Base-by-base conservation (phyloP, 1,140 invertebrate genomes). In the Caerostris extrusa region DNA sequence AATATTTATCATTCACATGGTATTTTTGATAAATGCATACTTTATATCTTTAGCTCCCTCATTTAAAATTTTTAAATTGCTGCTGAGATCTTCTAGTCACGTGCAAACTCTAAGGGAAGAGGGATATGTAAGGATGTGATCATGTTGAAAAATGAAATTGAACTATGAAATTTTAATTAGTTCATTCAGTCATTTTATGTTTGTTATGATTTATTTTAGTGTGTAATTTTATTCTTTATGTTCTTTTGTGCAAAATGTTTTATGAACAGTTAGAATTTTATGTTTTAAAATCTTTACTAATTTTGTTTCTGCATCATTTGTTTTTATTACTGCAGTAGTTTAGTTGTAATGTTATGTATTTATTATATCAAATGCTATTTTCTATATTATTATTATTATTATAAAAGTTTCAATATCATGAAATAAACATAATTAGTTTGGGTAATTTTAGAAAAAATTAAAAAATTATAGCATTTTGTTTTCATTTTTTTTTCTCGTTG, bases 181-280 rank as follows among this genome's bases (percentile, higher is more conserved):
- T 77, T 77, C 71, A 77, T 34, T 77, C 34, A 77, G 71, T 77
- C 71, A 77, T 77, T 77, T 77, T 77, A 77, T 77, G 71, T 77
- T 77, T 77, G 71, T 77, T 77, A 77, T 77, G 34, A 77, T 77
- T 77, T 77, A 19, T 77, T 77, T 77, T 50, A 34, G 34, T 77
- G 71, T 77, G 71, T 4, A 12, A 7, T 50, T 77, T 77, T 53
- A 34, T 77, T 53, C 3, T 8, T 5, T 77, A n/a, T n/a, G 71
- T 77, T 77, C 71, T 77, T 34, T 71, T 71, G 19, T 34, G 19
- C 12, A 50, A 71, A 77, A 12, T 50, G 71, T 77, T 77, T 71
- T 77, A 77, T 77, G 3, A 12, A 77, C 34, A 12, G 71, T 77
- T 77, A 50, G 12, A 4, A 50, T 14, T 77, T 71, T 77, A 50